Evolutionary conservation across 2,888 invertebrate genomes (phyloP).

Genomic region (Synergus itoensis): DNA sequence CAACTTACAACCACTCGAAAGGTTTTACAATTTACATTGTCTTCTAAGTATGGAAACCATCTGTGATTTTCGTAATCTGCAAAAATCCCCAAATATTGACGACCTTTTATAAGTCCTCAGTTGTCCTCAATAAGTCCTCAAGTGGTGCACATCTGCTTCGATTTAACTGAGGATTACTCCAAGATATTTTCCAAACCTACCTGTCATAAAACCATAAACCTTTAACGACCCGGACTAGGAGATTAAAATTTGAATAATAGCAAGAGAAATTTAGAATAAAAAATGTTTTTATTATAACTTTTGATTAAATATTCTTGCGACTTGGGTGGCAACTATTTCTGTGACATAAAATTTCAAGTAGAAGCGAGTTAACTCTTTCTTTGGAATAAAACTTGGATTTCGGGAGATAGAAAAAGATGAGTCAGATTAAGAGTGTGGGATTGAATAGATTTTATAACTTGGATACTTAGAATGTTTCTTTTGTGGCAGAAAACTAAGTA

Average conservation of each 20-base stretch:
- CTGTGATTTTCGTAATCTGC: neutral
- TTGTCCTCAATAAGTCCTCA: too few relatives aligned
- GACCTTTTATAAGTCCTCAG: neutral
- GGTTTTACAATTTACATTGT: conserved; percentile 21
- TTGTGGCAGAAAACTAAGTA: conserved; percentile 32
- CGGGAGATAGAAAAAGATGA: neutral
- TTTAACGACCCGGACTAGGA: neutral
- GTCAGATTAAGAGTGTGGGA: conserved; percentile 19
- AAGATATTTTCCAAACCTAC: neutral
- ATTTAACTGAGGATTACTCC: conserved; percentile 2
- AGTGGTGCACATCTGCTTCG: conserved; percentile 2
- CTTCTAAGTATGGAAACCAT: neutral
- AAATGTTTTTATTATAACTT: neutral
- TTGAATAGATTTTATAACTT: conserved; percentile 12
- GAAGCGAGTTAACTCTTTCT: neutral
- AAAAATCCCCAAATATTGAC: neutral
- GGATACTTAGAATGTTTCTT: conserved; percentile 15
- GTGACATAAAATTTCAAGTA: neutral
- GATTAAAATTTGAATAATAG: neutral
- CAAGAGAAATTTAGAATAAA: neutral
- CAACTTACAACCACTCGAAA: conserved; percentile 1
- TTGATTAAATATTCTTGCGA: neutral
- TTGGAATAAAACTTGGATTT: conserved; percentile 2
- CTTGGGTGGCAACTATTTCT: conserved; percentile 7
- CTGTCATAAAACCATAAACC: conserved; percentile 7